phyloP scores from a whole-genome alignment of 2,888 invertebrate species.

The Amphipyra tragopoginis region DNA sequence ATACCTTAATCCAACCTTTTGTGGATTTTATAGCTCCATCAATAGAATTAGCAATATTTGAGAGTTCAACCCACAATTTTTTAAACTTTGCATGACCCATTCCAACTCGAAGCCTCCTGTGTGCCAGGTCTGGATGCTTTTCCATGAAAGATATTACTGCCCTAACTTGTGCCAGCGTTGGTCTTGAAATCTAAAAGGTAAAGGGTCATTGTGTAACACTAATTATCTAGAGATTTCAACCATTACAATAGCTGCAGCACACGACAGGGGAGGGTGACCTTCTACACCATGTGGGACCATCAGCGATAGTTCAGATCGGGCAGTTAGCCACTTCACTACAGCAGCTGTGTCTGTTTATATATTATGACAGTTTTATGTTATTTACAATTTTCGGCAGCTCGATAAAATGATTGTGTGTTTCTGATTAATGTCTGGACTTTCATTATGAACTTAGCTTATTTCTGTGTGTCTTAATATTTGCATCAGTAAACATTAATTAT shows the following conservation, averaged over 20 bases:
- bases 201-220: background rate
- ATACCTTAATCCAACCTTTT: constrained; percentile 83
- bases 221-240: too few species aligned
- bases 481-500: background rate
- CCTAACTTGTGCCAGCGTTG: constrained; percentile 76
- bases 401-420: too few species aligned
- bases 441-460: too few species aligned
- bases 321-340: too few species aligned
- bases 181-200: constrained; percentile 71
- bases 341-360: too few species aligned
- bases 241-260: too few species aligned
- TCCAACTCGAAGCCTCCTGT: constrained; percentile 71
- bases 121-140: constrained; percentile 77
- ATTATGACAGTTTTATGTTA: too few species aligned
- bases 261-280: too few species aligned
- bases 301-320: too few species aligned
- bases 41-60: constrained; percentile 73
- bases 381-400: too few species aligned
- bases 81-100: constrained; percentile 73
- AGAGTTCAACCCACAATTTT: constrained; percentile 76
- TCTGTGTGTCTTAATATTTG: background rate
- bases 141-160: constrained; percentile 78
- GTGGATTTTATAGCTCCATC: constrained; percentile 77
- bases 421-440: too few species aligned
- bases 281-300: too few species aligned